Percentiles rank a stretch among this genome's conserved stretches.
phyloP scores from a whole-genome alignment of 2,797 vertebrate species.

The Rhinogobio ventralis region DNA sequence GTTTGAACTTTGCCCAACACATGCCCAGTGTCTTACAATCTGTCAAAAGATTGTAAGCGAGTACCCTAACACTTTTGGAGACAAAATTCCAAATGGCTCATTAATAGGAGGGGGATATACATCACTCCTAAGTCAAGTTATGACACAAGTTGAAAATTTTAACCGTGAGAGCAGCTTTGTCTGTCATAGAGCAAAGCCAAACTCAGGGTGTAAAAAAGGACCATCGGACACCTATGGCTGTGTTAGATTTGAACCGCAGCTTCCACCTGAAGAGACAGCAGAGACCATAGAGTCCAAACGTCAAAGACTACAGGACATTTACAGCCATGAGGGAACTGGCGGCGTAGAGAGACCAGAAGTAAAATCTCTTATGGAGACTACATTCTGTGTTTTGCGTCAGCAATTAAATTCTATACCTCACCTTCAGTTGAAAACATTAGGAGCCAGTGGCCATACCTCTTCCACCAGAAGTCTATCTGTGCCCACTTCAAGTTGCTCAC shows the following conservation, averaged over 20 bases:
- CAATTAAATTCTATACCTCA: no score
- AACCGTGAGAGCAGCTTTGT: constrained; percentile 15
- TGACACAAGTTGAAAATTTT: background rate
- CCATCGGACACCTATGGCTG: constrained; percentile 52
- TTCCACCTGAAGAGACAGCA: constrained; percentile 52
- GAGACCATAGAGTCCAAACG: constrained; percentile 32
- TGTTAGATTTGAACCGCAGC: constrained; percentile 55
- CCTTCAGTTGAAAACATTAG: no score
- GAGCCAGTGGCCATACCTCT: no score
- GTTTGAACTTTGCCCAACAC: background rate
- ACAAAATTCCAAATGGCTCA: background rate
- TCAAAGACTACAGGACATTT: no score
- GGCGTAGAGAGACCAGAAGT: no score
- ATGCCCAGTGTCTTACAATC: constrained; percentile 1
- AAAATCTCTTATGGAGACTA: no score
- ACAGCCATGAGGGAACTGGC: no score
- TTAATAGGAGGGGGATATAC: constrained; percentile 3
- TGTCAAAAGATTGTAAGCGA: background rate
- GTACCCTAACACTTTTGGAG: background rate
- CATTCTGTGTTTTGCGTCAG: no score
- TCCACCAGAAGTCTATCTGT: no score
- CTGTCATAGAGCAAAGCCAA: constrained; percentile 7
- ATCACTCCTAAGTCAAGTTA: constrained; percentile 4
- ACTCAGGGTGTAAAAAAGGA: constrained; percentile 7
- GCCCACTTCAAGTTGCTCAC: no score